A percentile compares a stretch with the other conserved stretches of the same genome.
These are phyloP conservation scores for Epinephelus moara DNA, from an alignment of 2,113 vertebrate species.

Conservation along the genomic window DNA sequence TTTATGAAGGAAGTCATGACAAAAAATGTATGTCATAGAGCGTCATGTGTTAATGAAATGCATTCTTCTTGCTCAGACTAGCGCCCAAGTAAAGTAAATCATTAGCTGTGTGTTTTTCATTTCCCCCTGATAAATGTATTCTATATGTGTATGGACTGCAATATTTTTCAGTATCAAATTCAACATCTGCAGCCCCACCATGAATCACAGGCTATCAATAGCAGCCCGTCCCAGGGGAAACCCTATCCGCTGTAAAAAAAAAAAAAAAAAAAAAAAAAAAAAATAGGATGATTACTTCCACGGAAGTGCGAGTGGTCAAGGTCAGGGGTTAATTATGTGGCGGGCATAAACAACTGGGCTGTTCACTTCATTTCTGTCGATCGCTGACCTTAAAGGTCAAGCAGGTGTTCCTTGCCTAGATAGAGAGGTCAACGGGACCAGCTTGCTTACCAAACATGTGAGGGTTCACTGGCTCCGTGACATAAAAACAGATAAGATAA, in stretches of 20 bases:
- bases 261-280: neutral
- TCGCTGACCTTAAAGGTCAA: constrained; percentile 38
- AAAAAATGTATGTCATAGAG: neutral
- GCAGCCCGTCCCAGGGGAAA: constrained; percentile 22
- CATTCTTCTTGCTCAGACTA: constrained; percentile 1
- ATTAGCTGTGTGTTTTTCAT: constrained; percentile 7
- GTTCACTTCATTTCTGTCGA: constrained; percentile 46
- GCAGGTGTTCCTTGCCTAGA: neutral
- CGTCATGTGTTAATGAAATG: constrained; percentile 24
- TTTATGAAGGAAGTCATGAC: too few relatives aligned
- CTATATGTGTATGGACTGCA: neutral
- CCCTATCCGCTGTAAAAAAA: neutral
- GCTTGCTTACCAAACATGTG: constrained; percentile 29
- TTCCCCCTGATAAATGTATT: constrained; percentile 18
- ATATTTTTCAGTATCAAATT: constrained; percentile 20
- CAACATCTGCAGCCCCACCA: constrained; percentile 16
- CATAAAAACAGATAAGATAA: constrained; percentile 33
- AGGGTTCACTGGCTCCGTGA: constrained; percentile 16
- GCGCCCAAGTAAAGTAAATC: constrained; percentile 17
- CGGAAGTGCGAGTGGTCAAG: constrained; percentile 34
- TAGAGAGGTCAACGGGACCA: constrained; percentile 36
- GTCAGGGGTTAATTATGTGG: constrained; percentile 66
- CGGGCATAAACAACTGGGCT: constrained; percentile 52
- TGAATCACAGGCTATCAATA: constrained; percentile 35
- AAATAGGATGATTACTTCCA: constrained; percentile 39